Evolutionary conservation across 2,797 vertebrate species (phyloP).

Genomic region (Cirrhinus mrigala): DNA sequence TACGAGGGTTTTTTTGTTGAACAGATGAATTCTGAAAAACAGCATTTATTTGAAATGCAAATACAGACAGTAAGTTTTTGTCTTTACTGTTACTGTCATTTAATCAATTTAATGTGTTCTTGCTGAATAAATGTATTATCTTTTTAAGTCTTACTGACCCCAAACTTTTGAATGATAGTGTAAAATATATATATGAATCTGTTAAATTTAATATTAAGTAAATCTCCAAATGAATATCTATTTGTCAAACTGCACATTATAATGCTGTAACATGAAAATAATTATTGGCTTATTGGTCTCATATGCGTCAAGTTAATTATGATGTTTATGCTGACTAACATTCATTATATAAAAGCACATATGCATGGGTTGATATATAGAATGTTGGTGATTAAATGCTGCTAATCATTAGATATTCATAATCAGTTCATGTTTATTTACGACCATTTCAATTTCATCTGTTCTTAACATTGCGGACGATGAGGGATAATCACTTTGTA

Average conservation of each 20-base stretch:
- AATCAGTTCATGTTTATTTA: conserved; percentile 2
- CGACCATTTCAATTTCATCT: not conserved
- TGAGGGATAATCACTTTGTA: not conserved
- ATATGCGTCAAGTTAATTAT: not conserved
- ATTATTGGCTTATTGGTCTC: not conserved
- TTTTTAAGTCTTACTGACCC: too few species aligned
- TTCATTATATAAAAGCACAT: not conserved
- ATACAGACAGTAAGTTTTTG: too few species aligned
- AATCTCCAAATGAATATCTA: not conserved
- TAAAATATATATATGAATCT: not conserved
- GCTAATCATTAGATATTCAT: not conserved
- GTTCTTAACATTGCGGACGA: not conserved
- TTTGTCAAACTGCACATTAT: not conserved
- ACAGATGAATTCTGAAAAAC: not conserved
- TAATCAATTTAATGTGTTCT: not conserved
- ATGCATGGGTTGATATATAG: not conserved
- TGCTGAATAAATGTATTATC: too few species aligned
- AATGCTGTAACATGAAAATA: not conserved
- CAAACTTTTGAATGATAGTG: not conserved
- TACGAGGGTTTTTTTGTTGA: not conserved
- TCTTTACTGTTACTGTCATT: not conserved
- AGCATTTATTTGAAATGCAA: not conserved
- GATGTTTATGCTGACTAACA: too few species aligned
- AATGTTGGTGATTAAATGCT: not conserved
- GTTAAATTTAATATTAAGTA: not conserved